Evolutionary conservation across 1,140 invertebrate species (phyloP), one percentile per base, ranked within the genome.

Genomic region (Helicoverpa zea): DNA sequence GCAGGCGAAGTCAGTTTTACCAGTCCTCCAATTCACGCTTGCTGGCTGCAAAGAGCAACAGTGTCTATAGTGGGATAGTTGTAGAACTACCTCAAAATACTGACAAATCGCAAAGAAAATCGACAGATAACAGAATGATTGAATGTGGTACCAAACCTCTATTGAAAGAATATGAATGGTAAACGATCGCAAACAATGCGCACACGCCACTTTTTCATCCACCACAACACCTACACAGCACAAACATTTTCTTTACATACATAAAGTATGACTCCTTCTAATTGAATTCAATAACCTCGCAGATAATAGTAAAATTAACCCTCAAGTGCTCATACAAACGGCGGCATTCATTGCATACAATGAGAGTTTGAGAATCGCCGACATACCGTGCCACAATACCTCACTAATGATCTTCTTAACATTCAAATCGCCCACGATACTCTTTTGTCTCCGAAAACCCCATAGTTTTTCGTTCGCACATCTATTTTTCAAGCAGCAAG

Each of bases 381-480:
- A 63, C 74, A 30, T 73, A 86, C 85, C 79, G 78, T 80, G 84
- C 86, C 83, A 94, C 92, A 94, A 94, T 94, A 82, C 89, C 73
- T 35, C 80, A 79, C 90, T 94, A 93, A 94, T 94, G 93, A 94
- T 91, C 86, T 89, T 89, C 89, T 93, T 93, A 94, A 86, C 93
- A 94, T 93, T 94, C 90, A 91, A 89, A 89, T 92, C 89, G 89
- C 91, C 91, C 88, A 92, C 92, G 88, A 85, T 79, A 85, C 84
- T 79, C 90, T 91, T 93, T 94, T 94, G 93, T 94, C 91, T 94
- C 91, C 91, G 83, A 88, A 89, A 91, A 90, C 85, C 84, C 76
- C 43, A 47, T 79, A 84, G 81, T 91, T 94, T 93, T 94, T 92
- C 90, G 88, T 87, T 87, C 83, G 86, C 88, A 88, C 84, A 81